Base-by-base conservation (phyloP, 1,140 invertebrate species). In the Brachystomella parvula region DNA sequence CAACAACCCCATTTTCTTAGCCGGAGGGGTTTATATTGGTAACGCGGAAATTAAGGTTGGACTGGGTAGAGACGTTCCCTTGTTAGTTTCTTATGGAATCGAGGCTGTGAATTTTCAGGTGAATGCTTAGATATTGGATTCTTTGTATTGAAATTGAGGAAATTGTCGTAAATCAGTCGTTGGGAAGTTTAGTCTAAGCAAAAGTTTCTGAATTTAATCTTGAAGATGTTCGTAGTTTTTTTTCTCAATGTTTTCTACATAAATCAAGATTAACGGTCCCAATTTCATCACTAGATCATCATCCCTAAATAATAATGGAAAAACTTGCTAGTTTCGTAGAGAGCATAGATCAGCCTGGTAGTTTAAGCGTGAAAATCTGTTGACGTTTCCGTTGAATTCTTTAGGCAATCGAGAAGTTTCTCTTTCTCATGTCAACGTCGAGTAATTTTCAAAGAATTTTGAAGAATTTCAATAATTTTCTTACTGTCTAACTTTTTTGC, bases 181-280 rank as follows among this genome's bases (percentile, higher is more conserved):
- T 6, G 21, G 49, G 49, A 53, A 53, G 49, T 24, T 53, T 53
- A 53, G 49, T 15, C 9, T 53, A 53, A 53, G 49, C 49, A 53
- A 53, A 53, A 53, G 49, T 53, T 53, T 19, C 19, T 39, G 9
- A 53, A 12, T 53, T 53, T 53, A 53, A 53, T 53, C 49, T 53
- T 53, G 12, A 26, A 24, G 49, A 53, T 12, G 49, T 53, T 53
- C 49, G 24, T 53, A 53, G 12, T 53, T 19, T 39, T 53, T 9
- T 24, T 53, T 24, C 49, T n/a, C n/a, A n/a, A n/a, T n/a, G n/a
- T n/a, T n/a, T 15, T 53, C 49, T 9, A 53, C 49, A 53, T 53
- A 53, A 53, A 53, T 53, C 49, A 53, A 53, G 49, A 53, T 53
- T 53, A 53, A 24, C n/a, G n/a, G n/a, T n/a, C n/a, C n/a, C n/a